Evolutionary conservation across 2,113 vertebrate genomes (phyloP).

Genomic region (Pheucticus melanocephalus): DNA sequence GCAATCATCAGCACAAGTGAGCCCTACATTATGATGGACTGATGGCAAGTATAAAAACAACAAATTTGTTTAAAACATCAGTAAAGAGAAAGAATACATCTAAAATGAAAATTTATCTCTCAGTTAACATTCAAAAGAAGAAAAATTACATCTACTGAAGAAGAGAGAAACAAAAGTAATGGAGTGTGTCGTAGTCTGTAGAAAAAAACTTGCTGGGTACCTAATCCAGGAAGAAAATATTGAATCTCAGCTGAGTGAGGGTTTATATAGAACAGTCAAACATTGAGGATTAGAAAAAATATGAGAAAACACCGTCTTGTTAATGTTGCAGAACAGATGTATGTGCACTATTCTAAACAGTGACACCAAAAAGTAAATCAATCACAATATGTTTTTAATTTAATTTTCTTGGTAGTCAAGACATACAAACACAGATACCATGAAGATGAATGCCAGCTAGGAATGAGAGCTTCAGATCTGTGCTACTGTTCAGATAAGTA

Average conservation of each 20-base stretch:
- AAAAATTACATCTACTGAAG: background rate
- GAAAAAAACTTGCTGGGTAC: background rate
- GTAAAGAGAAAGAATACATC: background rate
- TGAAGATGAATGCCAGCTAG: background rate
- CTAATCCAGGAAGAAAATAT: background rate
- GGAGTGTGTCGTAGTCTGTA: background rate
- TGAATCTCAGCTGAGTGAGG: background rate
- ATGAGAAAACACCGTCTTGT: background rate
- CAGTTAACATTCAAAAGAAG: background rate
- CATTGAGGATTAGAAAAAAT: background rate
- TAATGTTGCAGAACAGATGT: background rate
- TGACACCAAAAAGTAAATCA: background rate
- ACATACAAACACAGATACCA: background rate
- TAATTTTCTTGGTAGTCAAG: background rate
- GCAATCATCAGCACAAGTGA: background rate
- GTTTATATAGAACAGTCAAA: background rate
- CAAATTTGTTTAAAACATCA: background rate
- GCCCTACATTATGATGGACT: background rate
- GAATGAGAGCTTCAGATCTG: background rate
- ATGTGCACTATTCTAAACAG: background rate
- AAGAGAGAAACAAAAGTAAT: background rate
- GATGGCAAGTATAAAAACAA: background rate
- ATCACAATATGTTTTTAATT: background rate
- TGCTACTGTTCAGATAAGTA: background rate
- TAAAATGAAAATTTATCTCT: conserved; percentile 4